Base-by-base conservation (phyloP, 2,113 vertebrate genomes). In the Motacilla tschutschensis region DNA sequence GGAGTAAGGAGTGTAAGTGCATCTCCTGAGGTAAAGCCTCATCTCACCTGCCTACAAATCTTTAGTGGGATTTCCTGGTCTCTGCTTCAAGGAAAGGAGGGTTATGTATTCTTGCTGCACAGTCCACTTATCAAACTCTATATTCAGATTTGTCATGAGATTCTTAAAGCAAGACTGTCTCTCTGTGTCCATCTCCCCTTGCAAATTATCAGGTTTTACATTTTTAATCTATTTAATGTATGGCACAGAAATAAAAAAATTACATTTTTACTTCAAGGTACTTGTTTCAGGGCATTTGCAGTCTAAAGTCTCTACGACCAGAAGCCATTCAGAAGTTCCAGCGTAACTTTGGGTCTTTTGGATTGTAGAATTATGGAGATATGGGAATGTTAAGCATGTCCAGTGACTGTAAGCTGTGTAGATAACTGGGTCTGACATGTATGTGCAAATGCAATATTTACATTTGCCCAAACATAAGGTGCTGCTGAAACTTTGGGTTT, bases 101-200 rank as follows among this genome's bases (percentile, higher is more conserved):
- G 12, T 77, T 79, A 5, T 13, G 5, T 51, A 18, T 13, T 17
- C 43, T 81, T 79, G 35, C 17, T 60, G 43, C 31, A 66, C 9
- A 4, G 13, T 43, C 7, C 35, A 12, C 47, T 43, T 40, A 40
- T 7, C 22, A 57, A 59, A 29, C 24, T 46, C 38, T 54, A 17
- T 21, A 50, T 76, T 82, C 40, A 31, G 15, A 54, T 29, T 71
- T 70, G 24, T 58, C 3, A 8, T 54, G 67, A 36, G 26, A 43
- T 44, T 81, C 44, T 63, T 54, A 41, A 82, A 79, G 24, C 22
- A 46, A 22, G 9, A 21, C 3, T 31, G 4, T 25, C 7, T 41
- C 22, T 87, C 46, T 29, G 6, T 48, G 38, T 69, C 43, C 5
- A 1, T 62, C 65, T 62, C 8, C 14, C 25, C 0, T 0, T 38